Evolutionary conservation across 2,888 invertebrate genomes (phyloP).

Genomic region (Drosophila hawaiiensis): DNA sequence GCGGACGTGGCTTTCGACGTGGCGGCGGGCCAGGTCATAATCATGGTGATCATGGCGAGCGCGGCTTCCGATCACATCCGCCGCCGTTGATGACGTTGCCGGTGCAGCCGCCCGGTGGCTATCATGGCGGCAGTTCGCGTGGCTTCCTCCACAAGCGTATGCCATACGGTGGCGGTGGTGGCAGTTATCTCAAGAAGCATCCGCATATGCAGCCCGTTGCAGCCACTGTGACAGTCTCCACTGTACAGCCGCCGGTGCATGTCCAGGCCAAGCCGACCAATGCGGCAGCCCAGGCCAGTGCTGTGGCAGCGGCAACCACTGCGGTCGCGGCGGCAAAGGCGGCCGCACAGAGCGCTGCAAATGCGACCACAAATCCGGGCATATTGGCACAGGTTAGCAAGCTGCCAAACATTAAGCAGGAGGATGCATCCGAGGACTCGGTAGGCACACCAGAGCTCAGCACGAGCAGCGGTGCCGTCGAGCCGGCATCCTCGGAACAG

Average conservation of each 20-base stretch:
- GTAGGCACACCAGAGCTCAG: constrained; percentile 45
- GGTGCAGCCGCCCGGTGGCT: constrained; percentile 77
- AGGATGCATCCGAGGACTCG: constrained; percentile 63
- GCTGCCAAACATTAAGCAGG: constrained; percentile 63
- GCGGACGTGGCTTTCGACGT: constrained; percentile 71
- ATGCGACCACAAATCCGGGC: constrained; percentile 82
- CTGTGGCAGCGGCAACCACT: constrained; percentile 83
- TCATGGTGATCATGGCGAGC: constrained; percentile 70
- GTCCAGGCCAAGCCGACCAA: constrained; percentile 54
- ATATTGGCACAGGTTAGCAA: constrained; percentile 72
- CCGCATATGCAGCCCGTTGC: constrained; percentile 46
- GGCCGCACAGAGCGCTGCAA: constrained; percentile 80
- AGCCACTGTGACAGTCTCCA: constrained; percentile 1
- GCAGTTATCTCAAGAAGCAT: constrained; percentile 78
- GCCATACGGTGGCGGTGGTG: constrained; percentile 80
- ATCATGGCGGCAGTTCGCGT: constrained; percentile 66
- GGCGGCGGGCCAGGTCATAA: constrained; percentile 62
- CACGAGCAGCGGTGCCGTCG: constrained; percentile 8
- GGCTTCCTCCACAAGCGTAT: constrained; percentile 83
- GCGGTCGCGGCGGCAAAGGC: constrained; percentile 83
- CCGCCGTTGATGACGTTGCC: constrained; percentile 83
- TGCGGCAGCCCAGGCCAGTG: constrained; percentile 82
- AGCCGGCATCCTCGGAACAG: constrained; percentile 19
- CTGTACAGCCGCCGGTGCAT: constrained; percentile 11
- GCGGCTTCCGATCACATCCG: constrained; percentile 81